Evolutionary conservation across 2,113 vertebrate genomes (phyloP).

Genomic region (Notarius lentiginosus): DNA sequence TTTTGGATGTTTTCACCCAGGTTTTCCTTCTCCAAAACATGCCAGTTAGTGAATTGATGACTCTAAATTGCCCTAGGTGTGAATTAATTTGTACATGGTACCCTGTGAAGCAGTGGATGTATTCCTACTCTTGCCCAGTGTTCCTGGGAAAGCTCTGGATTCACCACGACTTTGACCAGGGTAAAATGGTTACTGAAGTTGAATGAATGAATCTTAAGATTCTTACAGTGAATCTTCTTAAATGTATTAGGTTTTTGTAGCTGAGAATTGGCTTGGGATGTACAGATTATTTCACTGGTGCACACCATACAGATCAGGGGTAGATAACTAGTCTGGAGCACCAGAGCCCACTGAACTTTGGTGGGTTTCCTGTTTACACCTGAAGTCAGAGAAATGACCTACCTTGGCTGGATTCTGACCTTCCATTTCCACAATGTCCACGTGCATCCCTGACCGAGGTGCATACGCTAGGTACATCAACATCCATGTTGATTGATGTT

Average conservation of each 20-base stretch:
- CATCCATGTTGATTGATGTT: slow-evolving; percentile 3
- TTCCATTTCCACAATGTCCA: not conserved
- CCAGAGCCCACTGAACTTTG: not conserved
- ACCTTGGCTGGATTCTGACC: not conserved
- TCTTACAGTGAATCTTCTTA: not conserved
- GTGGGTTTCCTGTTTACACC: not conserved
- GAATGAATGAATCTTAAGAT: not conserved
- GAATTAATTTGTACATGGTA: not conserved
- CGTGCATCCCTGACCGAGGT: not conserved
- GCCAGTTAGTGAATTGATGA: not conserved
- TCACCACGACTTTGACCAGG: not conserved
- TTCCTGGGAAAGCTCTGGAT: not conserved
- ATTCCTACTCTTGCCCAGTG: not conserved
- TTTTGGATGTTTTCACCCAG: not conserved
- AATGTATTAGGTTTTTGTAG: not conserved
- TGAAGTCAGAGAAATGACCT: not conserved
- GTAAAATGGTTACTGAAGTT: not conserved
- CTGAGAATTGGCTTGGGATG: not conserved
- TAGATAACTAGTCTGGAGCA: not conserved
- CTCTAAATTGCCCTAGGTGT: not conserved
- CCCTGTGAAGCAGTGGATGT: not conserved
- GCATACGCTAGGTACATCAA: not conserved
- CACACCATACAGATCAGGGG: not conserved
- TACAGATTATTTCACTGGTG: slow-evolving; percentile 2
- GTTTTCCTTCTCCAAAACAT: not conserved